These are phyloP conservation scores for Hyles vespertilio DNA, from an alignment of 1,140 invertebrate genomes.

Conservation along the genomic window DNA sequence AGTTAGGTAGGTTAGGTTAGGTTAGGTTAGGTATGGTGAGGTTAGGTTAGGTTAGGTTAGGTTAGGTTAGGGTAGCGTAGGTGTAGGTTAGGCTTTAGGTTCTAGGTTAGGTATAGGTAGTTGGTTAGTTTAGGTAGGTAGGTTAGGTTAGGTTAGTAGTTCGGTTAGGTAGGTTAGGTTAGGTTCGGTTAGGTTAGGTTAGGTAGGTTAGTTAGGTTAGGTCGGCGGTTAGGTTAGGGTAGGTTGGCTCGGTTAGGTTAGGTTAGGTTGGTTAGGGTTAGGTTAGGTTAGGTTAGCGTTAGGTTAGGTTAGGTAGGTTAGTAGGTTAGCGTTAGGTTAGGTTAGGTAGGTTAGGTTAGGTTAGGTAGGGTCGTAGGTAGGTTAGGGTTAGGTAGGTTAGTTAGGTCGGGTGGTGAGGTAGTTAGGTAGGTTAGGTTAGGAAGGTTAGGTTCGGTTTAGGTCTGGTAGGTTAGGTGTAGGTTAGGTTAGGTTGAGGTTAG, in stretches of 20 bases:
- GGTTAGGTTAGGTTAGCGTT: constrained; percentile 36
- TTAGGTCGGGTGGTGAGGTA: constrained; percentile 34
- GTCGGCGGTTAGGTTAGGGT: constrained; percentile 25
- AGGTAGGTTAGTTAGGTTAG: constrained; percentile 18
- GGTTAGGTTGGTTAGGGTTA: constrained; percentile 30
- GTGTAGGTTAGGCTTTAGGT: constrained; percentile 25
- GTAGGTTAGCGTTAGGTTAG: constrained; percentile 38
- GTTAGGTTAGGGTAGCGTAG: constrained; percentile 26
- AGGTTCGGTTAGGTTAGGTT: constrained; percentile 19
- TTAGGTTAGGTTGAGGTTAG: constrained; percentile 31
- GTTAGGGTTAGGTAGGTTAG: constrained; percentile 28
- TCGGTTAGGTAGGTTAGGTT: constrained; percentile 21
- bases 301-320: constrained; percentile 35
- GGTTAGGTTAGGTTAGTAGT: constrained; percentile 24
- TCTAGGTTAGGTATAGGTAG: constrained; percentile 20
- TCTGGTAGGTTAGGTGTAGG: constrained; percentile 25
- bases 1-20: constrained; percentile 33
- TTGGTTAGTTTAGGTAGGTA: constrained; percentile 26
- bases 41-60: constrained; percentile 27
- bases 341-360: constrained; percentile 28
- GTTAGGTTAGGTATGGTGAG: constrained; percentile 22
- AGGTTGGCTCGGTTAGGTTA: constrained; percentile 21
- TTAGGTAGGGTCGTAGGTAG: constrained; percentile 18
- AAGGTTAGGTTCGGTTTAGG: constrained; percentile 16
- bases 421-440: constrained; percentile 32